Evolutionary conservation across 2,113 vertebrate genomes (phyloP).

Genomic region (Odocoileus virginianus): DNA sequence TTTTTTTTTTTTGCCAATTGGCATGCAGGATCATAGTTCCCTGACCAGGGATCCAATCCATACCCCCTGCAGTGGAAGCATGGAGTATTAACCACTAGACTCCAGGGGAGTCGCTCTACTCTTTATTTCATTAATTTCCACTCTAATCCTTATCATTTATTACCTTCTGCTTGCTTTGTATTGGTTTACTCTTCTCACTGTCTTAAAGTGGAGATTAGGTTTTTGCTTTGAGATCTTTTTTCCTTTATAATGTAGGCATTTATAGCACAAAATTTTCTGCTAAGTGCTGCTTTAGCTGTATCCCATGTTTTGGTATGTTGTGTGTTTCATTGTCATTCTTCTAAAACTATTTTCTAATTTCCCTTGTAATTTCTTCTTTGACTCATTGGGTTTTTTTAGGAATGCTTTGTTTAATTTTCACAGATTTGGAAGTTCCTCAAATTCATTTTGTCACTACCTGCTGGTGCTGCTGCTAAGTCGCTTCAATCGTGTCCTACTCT

Average conservation of each 20-base stretch:
- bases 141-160: not conserved
- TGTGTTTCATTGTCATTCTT: not conserved
- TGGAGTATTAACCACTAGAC: not conserved
- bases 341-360: not conserved
- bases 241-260: not conserved
- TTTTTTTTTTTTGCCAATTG: not conserved
- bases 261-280: not conserved
- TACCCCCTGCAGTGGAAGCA: not conserved
- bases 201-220: not conserved
- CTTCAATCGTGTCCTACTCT: no score
- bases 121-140: not conserved
- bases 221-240: not conserved
- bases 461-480: no score
- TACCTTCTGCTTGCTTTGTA: not conserved
- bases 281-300: not conserved
- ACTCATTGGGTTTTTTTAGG: not conserved
- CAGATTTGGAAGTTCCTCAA: not conserved
- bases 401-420: not conserved
- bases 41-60: not conserved
- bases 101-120: not conserved
- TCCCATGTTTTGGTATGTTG: not conserved
- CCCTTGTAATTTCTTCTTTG: not conserved
- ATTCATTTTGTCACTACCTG: not conserved
- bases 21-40: not conserved
- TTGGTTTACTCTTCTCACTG: not conserved